phyloP scores from a whole-genome alignment of 1,140 invertebrate species.

The Rhopalosiphum maidis region DNA sequence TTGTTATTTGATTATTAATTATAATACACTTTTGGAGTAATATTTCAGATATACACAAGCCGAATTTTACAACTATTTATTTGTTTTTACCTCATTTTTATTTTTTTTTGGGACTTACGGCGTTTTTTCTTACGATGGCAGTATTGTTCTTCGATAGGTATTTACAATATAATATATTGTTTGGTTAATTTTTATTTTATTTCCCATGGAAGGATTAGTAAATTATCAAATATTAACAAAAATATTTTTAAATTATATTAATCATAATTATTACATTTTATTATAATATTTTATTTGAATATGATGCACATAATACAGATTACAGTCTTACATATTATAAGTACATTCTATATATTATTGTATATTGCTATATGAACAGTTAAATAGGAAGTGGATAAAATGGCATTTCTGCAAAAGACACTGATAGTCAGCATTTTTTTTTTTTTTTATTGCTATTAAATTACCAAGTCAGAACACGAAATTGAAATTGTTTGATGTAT shows the following conservation, averaged over 20 bases:
- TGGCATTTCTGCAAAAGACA: not conserved
- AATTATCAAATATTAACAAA: not conserved
- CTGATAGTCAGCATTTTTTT: not conserved
- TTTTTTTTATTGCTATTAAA: not conserved
- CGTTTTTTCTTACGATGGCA: too few species aligned
- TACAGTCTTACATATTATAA: not conserved
- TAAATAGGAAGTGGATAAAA: not conserved
- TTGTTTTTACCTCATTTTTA: too few species aligned
- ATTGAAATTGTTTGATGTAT: not conserved
- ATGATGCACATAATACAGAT: not conserved
- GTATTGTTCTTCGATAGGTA: too few species aligned
- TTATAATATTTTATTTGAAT: not conserved
- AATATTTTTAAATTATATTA: not conserved
- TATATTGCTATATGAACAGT: not conserved
- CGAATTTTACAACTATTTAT: too few species aligned
- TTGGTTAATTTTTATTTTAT: not conserved
- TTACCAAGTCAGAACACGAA: not conserved
- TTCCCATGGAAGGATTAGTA: not conserved
- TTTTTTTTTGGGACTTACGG: too few species aligned
- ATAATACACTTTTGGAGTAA: too few species aligned
- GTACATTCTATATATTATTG: not conserved
- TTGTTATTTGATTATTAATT: too few species aligned
- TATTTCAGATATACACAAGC: too few species aligned
- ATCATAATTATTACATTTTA: not conserved
- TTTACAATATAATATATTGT: not conserved